Conservation (phyloP, 2,888 invertebrate genomes). For the Trichogramma dendrolimi region DNA sequence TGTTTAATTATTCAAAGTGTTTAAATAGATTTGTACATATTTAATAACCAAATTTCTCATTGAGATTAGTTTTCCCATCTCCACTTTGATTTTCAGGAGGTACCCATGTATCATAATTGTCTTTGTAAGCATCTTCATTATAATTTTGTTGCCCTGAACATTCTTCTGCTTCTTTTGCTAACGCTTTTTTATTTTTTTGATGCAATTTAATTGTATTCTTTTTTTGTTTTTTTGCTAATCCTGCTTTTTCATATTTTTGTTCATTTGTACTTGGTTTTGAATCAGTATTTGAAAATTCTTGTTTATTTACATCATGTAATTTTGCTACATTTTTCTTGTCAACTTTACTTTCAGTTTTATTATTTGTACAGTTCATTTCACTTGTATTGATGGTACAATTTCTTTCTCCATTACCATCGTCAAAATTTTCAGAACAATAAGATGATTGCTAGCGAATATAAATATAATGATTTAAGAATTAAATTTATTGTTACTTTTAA, state of each 20-base stretch:
- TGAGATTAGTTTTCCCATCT: conserved; percentile 72
- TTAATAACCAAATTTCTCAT: conserved; percentile 76
- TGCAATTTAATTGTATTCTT: conserved; percentile 31
- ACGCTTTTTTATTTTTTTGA: conserved; percentile 34
- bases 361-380: not conserved
- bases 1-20: too few relatives aligned
- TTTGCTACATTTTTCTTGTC: conserved; percentile 7
- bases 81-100: conserved; percentile 73
- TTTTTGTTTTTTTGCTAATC: conserved; percentile 29
- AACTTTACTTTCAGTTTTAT: conserved; percentile 3
- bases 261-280: not conserved
- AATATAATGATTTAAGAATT: too few relatives aligned
- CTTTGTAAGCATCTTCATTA: conserved; percentile 38
- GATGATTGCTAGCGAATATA: too few relatives aligned
- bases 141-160: conserved; percentile 12
- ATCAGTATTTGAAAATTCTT: conserved; percentile 11
- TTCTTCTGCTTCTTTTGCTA: conserved; percentile 12
- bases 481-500: not conserved
- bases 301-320: not conserved
- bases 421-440: too few relatives aligned
- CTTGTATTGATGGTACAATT: conserved; percentile 7
- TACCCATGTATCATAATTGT: conserved; percentile 73
- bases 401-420: not conserved
- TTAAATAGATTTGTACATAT: not conserved
- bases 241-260: conserved; percentile 17